Conservation (phyloP, 2,113 vertebrate species). For the Chamaea fasciata region DNA sequence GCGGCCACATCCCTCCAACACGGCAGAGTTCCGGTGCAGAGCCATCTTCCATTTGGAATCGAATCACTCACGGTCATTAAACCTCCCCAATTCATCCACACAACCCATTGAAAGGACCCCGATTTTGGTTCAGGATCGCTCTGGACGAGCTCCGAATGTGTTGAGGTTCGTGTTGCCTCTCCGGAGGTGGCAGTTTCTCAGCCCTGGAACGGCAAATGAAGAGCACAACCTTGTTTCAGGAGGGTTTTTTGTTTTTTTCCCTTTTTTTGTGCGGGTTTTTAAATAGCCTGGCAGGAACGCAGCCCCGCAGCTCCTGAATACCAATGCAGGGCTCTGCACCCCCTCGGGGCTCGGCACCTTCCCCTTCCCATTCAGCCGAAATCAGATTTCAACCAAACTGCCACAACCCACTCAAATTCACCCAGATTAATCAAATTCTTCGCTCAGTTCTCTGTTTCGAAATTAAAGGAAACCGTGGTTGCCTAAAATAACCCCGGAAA, state of each 20-base stretch:
- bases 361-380: not conserved
- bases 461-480: not conserved
- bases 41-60: not conserved
- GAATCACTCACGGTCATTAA: not conserved
- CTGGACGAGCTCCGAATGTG: not conserved
- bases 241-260: constrained; percentile 35
- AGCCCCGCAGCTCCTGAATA: not conserved
- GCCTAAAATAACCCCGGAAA: not conserved
- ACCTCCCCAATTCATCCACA: not conserved
- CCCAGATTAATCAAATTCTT: not conserved
- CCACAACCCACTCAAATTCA: not conserved
- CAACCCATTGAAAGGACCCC: not conserved
- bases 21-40: not conserved
- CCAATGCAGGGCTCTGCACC: not conserved
- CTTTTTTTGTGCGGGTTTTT: constrained; percentile 5
- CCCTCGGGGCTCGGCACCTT: not conserved
- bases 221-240: constrained; percentile 43
- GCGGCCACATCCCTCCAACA: not conserved
- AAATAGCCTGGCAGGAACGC: constrained; percentile 38
- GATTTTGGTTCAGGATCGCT: not conserved
- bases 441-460: not conserved
- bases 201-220: constrained; percentile 27
- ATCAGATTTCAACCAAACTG: not conserved
- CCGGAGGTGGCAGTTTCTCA: constrained; percentile 23
- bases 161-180: not conserved